These are phyloP conservation scores for Drosophila simulans DNA, from an alignment of 1,140 invertebrate genomes.

Conservation along the genomic window DNA sequence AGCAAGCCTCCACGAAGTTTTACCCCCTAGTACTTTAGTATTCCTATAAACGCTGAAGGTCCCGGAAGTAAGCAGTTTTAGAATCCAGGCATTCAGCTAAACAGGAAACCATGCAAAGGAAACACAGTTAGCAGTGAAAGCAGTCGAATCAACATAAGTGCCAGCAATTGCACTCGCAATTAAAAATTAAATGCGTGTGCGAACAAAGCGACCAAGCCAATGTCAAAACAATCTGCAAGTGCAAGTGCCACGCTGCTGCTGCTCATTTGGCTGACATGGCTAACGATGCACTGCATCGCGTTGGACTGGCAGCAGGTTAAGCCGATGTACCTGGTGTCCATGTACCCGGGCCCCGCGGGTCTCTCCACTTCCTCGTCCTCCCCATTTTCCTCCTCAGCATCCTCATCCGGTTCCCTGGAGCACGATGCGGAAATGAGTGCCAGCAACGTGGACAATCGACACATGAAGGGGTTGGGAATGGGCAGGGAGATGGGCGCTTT, in stretches of 20 bases:
- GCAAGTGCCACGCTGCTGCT: constrained; percentile 33
- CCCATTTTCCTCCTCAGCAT: constrained; percentile 34
- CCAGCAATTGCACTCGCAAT: constrained; percentile 46
- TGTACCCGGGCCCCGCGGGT: constrained; percentile 64
- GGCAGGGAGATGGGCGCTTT: background rate
- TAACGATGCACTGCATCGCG: constrained; percentile 47
- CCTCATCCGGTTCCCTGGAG: constrained; percentile 50
- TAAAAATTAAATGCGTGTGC: constrained; percentile 73
- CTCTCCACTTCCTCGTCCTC: constrained; percentile 35
- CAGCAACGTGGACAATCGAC: constrained; percentile 53
- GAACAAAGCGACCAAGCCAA: constrained; percentile 58
- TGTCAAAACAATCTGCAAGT: constrained; percentile 66
- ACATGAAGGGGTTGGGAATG: constrained; percentile 15
- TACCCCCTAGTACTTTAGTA: no score
- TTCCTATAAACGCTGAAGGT: background rate
- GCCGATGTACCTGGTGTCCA: constrained; percentile 81
- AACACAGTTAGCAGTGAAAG: constrained; percentile 40
- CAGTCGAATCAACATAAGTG: constrained; percentile 21
- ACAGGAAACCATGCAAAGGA: constrained; percentile 27
- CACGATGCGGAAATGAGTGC: constrained; percentile 74
- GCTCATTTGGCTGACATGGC: constrained; percentile 42
- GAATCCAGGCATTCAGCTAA: constrained; percentile 12
- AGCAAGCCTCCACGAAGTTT: background rate
- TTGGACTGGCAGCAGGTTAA: constrained; percentile 80
- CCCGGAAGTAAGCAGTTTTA: constrained; percentile 6